Evolutionary conservation across 2,888 invertebrate genomes (phyloP), one percentile per base, ranked within the genome.

Genomic region (Athetis lepigone): DNA sequence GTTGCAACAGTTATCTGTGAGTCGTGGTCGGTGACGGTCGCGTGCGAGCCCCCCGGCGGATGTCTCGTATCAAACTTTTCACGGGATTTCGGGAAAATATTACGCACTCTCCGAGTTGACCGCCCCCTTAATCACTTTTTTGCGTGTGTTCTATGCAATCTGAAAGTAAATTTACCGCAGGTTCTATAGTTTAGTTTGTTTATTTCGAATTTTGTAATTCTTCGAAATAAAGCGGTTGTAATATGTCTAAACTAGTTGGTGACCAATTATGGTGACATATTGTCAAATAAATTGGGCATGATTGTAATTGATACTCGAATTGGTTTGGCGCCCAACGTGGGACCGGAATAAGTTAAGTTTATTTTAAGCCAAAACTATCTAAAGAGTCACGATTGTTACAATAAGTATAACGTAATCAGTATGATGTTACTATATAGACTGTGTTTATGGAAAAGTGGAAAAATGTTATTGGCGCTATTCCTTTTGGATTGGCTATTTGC

Each of bases 101-200:
- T 86, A 81, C 75, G 81, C 78, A 79, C 77, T 86, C 85, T 82
- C 73, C 75, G 85, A 88, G 86, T 87, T 87, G 84, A 86, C 80
- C 85, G 83, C 76, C 84, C 84, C 80, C 87, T 85, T 93, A 93
- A 93, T 92, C 89, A 89, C 92, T 90, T 85, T 85, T 86, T 93
- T 88, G 93, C 92, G 92, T 93, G 93, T 88, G 88, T 85, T 86
- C 80, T 88, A 89, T 89, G 89, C 88, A 91, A 88, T 90, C 85
- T 85, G 71, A 79, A 82, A 73, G 80, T 83, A 79, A 82, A 82
- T 85, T 85, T 82, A 82, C 81, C 83, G 85, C 88, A 88, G 86
- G 85, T 87, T 90, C 88, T 85, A 84, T 86, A 80, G 79, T 84
- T 86, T 77, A 84, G 81, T 84, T 81, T 76, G 70, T 68, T 80